phyloP scores from a whole-genome alignment of 2,113 vertebrate genomes.

The Dasyornis broadbenti region DNA sequence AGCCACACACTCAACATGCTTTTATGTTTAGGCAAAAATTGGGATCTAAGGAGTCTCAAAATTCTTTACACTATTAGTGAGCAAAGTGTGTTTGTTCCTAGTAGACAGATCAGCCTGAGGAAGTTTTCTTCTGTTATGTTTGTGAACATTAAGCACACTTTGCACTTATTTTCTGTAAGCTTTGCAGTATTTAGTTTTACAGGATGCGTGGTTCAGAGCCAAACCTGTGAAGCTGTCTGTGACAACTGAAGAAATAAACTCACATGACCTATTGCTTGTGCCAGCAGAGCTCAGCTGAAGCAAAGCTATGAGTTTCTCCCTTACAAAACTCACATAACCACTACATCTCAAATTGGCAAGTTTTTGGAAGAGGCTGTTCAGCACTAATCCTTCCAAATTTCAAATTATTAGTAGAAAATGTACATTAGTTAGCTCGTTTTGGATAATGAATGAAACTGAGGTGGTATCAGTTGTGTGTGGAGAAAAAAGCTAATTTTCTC shows the following conservation, averaged over 20 bases:
- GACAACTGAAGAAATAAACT: not conserved
- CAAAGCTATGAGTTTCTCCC: not conserved
- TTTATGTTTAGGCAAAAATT: not conserved
- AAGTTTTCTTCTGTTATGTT: not conserved
- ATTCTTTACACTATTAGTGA: not conserved
- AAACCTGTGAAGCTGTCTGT: not conserved
- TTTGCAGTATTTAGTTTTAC: not conserved
- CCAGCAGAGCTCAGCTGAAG: not conserved
- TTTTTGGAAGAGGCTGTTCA: constrained; percentile 24
- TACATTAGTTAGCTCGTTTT: not conserved
- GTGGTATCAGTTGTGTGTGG: not conserved
- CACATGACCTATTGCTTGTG: not conserved
- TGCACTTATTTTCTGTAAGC: not conserved
- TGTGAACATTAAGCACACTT: not conserved
- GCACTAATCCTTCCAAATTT: not conserved
- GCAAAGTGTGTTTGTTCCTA: not conserved
- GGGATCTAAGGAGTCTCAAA: not conserved
- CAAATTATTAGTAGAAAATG: constrained; percentile 13
- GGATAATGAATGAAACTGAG: constrained; percentile 18
- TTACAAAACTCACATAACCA: not conserved
- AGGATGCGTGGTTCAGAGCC: not conserved
- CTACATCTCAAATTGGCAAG: not conserved
- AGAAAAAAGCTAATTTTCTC: constrained; percentile 22
- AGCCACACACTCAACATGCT: not conserved
- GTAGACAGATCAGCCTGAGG: not conserved